Evolutionary conservation across 1,140 invertebrate genomes (phyloP), one percentile per base, ranked within the genome.

Genomic region (Papilio polyxenes): DNA sequence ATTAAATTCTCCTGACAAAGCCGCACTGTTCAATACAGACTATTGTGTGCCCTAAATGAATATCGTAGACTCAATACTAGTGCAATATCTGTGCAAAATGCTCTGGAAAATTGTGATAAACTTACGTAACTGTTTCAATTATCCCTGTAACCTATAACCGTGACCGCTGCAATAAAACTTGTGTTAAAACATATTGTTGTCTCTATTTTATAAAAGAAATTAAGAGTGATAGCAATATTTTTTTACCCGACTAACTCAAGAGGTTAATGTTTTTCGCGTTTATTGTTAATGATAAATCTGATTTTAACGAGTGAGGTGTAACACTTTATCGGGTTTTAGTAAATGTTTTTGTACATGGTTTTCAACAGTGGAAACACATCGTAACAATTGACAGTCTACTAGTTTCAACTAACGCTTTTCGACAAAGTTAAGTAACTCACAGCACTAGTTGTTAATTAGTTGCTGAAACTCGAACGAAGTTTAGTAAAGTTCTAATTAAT

Each of bases 1-100:
- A 77, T 77, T 77, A 77, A 77, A 77, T 77, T 77, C 75, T 76
- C 49, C 48, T 56, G 48, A 77, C 75, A 77, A 77, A 77, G 49
- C 40, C 75, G 75, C 48, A 11, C 20, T 49, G 44, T 53, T 53
- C 75, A 51, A 77, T 48, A 23, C 44, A 77, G 44, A 17, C 75
- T 77, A 77, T 77, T 77, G 75, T 77, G 20, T 77, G 75, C 49
- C 48, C 0, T 53, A 77, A 49, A 49, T 49, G 49, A 49, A 11
- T 49, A 15, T 77, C 2, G n/a, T 3, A 48, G 49, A 15, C 44
- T 49, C n/a, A 53, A 56, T 72, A 15, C 65, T 72, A 13, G 23
- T 65, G 31, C 65, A 17, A 40, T 10, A 49, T 75, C 74, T 49
- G 17, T 9, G 74, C 15, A 49, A 75, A 75, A 75, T 75, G 13